Conservation (phyloP, 2,888 invertebrate genomes). For the Archips crataeganus region DNA sequence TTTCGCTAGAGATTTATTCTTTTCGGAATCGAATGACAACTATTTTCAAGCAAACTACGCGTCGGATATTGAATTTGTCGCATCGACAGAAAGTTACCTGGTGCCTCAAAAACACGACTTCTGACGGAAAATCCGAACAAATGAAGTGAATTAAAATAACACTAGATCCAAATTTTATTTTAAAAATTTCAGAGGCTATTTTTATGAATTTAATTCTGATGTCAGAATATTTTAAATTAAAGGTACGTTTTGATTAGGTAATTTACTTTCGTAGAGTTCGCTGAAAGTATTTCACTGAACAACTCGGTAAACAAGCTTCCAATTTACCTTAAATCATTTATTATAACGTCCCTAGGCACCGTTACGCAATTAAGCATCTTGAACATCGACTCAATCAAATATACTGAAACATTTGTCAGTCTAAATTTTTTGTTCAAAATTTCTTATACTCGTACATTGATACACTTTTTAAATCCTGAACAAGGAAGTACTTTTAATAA, state of each 20-base stretch:
- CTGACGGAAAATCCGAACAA: neutral
- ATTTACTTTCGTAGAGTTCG: neutral
- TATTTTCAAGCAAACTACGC: neutral
- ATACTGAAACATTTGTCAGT: no score
- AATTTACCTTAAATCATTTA: slow-evolving; percentile 27
- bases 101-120: neutral
- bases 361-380: slow-evolving; percentile 5
- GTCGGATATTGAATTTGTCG: slow-evolving; percentile 9
- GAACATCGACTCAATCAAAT: no score
- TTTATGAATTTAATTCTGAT: neutral
- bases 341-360: slow-evolving; percentile 5
- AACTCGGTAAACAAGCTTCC: slow-evolving; percentile 29
- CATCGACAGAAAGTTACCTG: neutral
- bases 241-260: slow-evolving; percentile 1
- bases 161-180: neutral
- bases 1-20: neutral
- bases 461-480: no score
- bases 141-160: neutral
- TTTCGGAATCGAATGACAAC: neutral
- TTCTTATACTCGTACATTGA: no score
- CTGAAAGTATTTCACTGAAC: slow-evolving; percentile 11
- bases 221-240: neutral
- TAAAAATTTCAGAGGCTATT: neutral
- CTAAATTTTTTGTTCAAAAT: no score
- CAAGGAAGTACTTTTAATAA: no score